A percentile compares a stretch with the other conserved stretches of the same genome.
Conservation (phyloP, 1,140 invertebrate genomes). For the Papilio aristodemus region DNA sequence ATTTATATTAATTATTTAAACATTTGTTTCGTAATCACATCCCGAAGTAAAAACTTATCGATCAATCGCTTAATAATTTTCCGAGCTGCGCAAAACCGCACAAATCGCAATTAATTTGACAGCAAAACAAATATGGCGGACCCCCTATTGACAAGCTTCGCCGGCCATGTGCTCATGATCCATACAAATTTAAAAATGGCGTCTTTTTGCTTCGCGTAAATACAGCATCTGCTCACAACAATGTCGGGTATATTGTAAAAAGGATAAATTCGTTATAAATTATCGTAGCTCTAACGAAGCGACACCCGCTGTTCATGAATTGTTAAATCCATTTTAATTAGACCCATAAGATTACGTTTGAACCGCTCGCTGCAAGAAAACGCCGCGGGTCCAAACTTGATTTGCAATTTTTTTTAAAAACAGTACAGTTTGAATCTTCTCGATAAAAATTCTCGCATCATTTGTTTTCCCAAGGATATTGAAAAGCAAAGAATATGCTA, state of each 20-base stretch:
- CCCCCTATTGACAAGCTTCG: slow-evolving; percentile 2
- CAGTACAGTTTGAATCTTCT: slow-evolving; percentile 3
- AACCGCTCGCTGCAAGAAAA: background rate
- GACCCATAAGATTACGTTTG: slow-evolving; percentile 32
- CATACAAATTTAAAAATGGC: slow-evolving; percentile 25
- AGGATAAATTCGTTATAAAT: slow-evolving; percentile 28
- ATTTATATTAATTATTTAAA: slow-evolving; percentile 7
- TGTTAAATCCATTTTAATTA: slow-evolving; percentile 35
- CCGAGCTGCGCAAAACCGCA: background rate
- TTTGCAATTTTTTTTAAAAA: slow-evolving; percentile 20
- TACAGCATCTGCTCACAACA: slow-evolving; percentile 22
- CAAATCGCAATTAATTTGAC: slow-evolving; percentile 27
- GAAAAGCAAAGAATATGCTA: no score
- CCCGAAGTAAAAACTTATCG: background rate
- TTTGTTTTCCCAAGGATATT: background rate
- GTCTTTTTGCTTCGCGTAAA: slow-evolving; percentile 4
- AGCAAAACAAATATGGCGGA: slow-evolving; percentile 24
- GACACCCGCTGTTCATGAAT: slow-evolving; percentile 35
- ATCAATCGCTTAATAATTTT: slow-evolving; percentile 12
- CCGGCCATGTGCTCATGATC: background rate
- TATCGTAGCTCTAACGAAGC: slow-evolving; percentile 22
- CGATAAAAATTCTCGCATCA: background rate
- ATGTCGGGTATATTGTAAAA: slow-evolving; percentile 2
- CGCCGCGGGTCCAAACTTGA: slow-evolving; percentile 16
- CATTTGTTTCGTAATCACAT: background rate